Conservation (phyloP, 1,140 invertebrate species). For the Dendroctonus valens region DNA sequence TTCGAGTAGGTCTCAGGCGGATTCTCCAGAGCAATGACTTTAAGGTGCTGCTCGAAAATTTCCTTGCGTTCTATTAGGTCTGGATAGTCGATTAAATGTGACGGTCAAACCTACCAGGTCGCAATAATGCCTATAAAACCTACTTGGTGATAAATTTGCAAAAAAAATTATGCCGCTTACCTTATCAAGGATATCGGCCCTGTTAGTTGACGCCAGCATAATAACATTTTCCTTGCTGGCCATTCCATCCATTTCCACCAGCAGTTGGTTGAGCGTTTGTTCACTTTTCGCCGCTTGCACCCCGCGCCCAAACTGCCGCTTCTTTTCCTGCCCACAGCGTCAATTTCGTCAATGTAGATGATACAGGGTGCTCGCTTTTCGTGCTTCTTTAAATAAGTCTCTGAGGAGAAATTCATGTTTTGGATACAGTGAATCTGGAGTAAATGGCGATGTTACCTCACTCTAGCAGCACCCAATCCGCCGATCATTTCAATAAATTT, state of each 20-base stretch:
- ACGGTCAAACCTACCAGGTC: conserved; percentile 94
- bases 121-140: conserved; percentile 70
- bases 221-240: conserved; percentile 88
- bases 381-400: conserved; percentile 91
- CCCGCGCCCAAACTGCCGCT: conserved; percentile 56
- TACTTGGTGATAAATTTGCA: background rate
- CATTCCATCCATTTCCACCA: conserved; percentile 99
- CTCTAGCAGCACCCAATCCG: conserved; percentile 53
- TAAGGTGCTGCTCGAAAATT: conserved; percentile 92
- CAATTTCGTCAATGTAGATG: conserved; percentile 98
- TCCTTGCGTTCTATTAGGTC: conserved; percentile 85
- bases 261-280: conserved; percentile 94
- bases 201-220: conserved; percentile 94
- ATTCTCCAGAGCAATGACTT: conserved; percentile 73
- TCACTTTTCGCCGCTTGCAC: conserved; percentile 81
- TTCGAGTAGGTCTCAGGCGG: conserved; percentile 66
- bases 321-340: conserved; percentile 90
- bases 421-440: too few species aligned
- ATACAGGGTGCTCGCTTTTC: conserved; percentile 90
- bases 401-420: conserved; percentile 49
- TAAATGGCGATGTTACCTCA: conserved; percentile 9
- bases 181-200: conserved; percentile 94
- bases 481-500: conserved; percentile 96
- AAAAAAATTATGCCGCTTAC: conserved; percentile 49
- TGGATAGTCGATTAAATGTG: conserved; percentile 96